Evolutionary conservation across 2,113 vertebrate genomes (phyloP).

Genomic region (Suncus etruscus): DNA sequence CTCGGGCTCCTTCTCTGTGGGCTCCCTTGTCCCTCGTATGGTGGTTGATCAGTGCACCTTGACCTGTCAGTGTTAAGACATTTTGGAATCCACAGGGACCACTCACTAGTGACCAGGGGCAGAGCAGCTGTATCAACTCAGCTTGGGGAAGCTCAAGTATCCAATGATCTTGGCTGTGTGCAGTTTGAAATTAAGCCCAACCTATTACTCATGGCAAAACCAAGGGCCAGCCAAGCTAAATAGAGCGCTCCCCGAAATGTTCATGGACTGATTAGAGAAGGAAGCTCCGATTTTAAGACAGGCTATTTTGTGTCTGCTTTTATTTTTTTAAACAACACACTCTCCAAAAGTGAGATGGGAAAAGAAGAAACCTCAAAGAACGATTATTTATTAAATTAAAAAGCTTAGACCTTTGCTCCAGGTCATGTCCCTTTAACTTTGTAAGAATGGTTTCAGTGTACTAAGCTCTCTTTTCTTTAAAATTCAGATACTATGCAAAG

Average conservation of each 20-base stretch:
- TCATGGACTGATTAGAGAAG: conserved; percentile 78
- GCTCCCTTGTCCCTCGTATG: not conserved
- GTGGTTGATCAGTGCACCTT: not conserved
- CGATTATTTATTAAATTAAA: conserved; percentile 57
- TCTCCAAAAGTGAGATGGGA: conserved; percentile 62
- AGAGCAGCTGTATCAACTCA: conserved; percentile 85
- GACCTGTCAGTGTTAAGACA: conserved; percentile 62
- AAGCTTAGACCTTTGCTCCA: conserved; percentile 38
- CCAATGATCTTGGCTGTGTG: conserved; percentile 79
- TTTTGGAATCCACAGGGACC: conserved; percentile 67
- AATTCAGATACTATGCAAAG: not conserved
- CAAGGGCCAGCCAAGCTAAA: conserved; percentile 81
- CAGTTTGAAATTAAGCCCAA: conserved; percentile 82
- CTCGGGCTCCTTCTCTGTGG: not conserved
- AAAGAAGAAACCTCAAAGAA: conserved; percentile 68
- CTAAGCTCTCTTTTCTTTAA: not conserved
- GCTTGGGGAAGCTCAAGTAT: conserved; percentile 82
- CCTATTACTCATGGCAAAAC: conserved; percentile 81
- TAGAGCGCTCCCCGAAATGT: conserved; percentile 78
- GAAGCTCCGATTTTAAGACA: conserved; percentile 72
- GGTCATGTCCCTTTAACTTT: conserved; percentile 46
- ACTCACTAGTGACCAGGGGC: conserved; percentile 77
- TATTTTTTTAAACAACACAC: conserved; percentile 70
- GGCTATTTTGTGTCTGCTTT: conserved; percentile 69
- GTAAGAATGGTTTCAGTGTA: conserved; percentile 28